These are phyloP conservation scores for Buceros bicornis DNA, from an alignment of 2,797 vertebrate genomes.

Conservation along the genomic window DNA sequence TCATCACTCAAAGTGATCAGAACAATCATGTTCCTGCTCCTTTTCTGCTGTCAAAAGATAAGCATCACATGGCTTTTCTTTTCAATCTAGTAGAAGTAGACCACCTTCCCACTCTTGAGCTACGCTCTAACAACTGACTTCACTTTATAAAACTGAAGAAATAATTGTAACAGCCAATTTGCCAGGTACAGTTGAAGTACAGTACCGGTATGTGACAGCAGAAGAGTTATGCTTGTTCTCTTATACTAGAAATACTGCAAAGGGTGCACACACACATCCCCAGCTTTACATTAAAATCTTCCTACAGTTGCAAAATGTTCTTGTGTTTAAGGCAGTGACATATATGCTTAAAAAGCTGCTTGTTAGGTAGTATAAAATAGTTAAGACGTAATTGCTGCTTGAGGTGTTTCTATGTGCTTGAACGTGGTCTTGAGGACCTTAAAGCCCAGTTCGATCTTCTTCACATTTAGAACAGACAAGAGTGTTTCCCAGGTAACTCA, in stretches of 20 bases:
- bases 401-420: not conserved
- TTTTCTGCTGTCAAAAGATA: not conserved
- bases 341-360: not conserved
- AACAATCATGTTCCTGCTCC: not conserved
- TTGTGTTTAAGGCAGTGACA: not conserved
- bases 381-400: not conserved
- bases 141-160: not conserved
- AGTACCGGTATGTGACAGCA: rapidly evolving
- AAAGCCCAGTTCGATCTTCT: not conserved
- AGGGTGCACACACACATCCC: not conserved
- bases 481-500: not conserved
- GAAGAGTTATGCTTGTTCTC: not conserved
- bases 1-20: not conserved
- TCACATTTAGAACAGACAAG: not conserved
- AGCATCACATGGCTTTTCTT: not conserved
- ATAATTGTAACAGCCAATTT: not conserved
- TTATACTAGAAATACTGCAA: not conserved
- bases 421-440: not conserved
- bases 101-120: not conserved
- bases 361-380: not conserved
- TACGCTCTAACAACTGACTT: not conserved
- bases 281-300: not conserved
- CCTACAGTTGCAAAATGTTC: not conserved
- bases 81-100: not conserved
- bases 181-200: not conserved